phyloP scores from a whole-genome alignment of 2,797 vertebrate genomes.

The Carduelis carduelis region DNA sequence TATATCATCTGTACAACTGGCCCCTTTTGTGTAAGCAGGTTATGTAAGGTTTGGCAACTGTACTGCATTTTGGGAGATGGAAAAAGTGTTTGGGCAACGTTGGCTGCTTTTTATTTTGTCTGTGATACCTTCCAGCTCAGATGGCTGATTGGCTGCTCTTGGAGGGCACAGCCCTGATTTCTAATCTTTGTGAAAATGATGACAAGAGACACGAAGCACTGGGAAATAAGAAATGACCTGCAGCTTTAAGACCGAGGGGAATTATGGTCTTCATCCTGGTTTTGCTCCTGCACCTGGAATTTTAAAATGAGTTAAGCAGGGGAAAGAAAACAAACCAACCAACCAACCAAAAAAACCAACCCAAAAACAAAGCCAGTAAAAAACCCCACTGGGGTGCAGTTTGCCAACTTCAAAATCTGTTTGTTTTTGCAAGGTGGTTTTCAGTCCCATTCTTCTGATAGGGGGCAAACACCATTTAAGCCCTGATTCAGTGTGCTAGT shows the following conservation, averaged over 20 bases:
- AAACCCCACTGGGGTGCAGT: neutral
- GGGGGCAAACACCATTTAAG: neutral
- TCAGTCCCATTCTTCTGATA: neutral
- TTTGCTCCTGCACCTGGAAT: constrained; percentile 22
- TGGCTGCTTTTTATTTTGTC: neutral
- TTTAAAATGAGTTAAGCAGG: neutral
- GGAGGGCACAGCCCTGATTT: neutral
- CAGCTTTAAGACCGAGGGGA: neutral
- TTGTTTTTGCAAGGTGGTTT: constrained; percentile 1
- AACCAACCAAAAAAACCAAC: neutral
- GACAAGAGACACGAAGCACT: neutral
- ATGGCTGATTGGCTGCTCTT: neutral
- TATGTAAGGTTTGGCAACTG: constrained; percentile 40
- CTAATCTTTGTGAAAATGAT: neutral
- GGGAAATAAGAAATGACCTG: constrained; percentile 14
- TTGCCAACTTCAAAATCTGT: neutral
- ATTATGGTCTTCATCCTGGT: neutral
- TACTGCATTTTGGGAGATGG: neutral
- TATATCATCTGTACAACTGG: constrained; percentile 7
- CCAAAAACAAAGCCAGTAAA: neutral
- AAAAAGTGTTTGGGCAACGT: neutral
- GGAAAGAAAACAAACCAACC: neutral
- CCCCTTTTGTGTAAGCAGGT: constrained; percentile 32
- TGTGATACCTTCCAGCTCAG: neutral
- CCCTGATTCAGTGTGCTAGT: neutral